These are phyloP conservation scores for Metopia argyrocephala DNA, from an alignment of 2,888 invertebrate genomes.

Conservation along the genomic window DNA sequence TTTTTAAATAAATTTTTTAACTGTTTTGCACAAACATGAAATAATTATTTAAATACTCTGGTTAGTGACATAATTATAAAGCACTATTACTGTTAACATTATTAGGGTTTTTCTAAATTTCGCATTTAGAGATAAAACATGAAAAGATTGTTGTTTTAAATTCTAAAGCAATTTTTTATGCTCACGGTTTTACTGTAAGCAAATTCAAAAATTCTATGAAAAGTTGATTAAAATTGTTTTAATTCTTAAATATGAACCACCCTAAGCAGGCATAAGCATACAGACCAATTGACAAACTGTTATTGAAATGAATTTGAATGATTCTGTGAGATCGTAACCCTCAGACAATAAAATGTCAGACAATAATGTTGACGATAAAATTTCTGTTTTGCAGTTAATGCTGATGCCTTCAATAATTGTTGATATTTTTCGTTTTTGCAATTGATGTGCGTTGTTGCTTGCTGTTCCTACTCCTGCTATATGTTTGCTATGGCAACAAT, in stretches of 20 bases:
- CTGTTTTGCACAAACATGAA: too few species aligned
- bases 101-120: slow-evolving; percentile 23
- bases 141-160: too few species aligned
- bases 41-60: not conserved
- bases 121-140: too few species aligned
- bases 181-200: too few species aligned
- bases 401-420: slow-evolving; percentile 43
- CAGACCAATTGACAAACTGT: slow-evolving; percentile 28
- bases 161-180: too few species aligned
- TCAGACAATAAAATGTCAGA: slow-evolving; percentile 44
- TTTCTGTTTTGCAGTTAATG: slow-evolving; percentile 48
- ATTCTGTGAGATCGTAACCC: slow-evolving; percentile 49
- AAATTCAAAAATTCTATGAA: too few species aligned
- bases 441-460: not conserved
- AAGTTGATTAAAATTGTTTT: not conserved
- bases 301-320: slow-evolving; percentile 55
- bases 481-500: slow-evolving; percentile 42
- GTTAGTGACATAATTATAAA: not conserved
- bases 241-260: not conserved
- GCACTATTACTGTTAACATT: not conserved
- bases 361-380: slow-evolving; percentile 43
- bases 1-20: too few species aligned
- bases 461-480: not conserved
- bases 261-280: not conserved
- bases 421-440: slow-evolving; percentile 1